Evolutionary conservation across 2,888 invertebrate genomes (phyloP).

Genomic region (Leptinotarsa rubiginosa): DNA sequence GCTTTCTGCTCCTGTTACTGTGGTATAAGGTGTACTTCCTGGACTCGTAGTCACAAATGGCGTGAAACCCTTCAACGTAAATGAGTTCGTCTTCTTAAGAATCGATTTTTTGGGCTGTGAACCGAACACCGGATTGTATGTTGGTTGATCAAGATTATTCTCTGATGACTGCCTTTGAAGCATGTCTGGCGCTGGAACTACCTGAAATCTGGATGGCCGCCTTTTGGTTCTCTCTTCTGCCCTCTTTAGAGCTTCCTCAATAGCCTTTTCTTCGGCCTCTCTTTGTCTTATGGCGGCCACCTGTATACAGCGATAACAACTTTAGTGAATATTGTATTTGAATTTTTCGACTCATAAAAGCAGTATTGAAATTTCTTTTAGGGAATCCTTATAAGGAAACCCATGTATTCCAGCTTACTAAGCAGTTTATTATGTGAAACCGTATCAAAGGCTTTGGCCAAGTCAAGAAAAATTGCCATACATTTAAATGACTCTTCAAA

Average conservation of each 20-base stretch:
- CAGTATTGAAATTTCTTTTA: too few relatives aligned
- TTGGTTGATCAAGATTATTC: slow-evolving; percentile 64
- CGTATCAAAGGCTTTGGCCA: too few relatives aligned
- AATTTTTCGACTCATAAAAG: too few relatives aligned
- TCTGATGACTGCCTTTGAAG: slow-evolving; percentile 65
- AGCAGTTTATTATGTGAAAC: too few relatives aligned
- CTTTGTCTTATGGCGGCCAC: slow-evolving; percentile 67
- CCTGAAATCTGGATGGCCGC: slow-evolving; percentile 78
- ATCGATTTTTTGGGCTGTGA: slow-evolving; percentile 82
- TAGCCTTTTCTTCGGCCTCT: slow-evolving; percentile 65
- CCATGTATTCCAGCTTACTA: too few relatives aligned
- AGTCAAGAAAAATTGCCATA: too few relatives aligned
- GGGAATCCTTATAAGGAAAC: too few relatives aligned
- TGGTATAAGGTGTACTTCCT: slow-evolving; percentile 77
- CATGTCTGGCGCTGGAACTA: slow-evolving; percentile 86
- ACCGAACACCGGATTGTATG: slow-evolving; percentile 66
- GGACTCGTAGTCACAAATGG: slow-evolving; percentile 71
- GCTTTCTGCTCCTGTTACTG: slow-evolving; percentile 90
- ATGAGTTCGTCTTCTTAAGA: slow-evolving; percentile 92
- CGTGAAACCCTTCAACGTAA: slow-evolving; percentile 74
- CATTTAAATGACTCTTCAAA: too few relatives aligned
- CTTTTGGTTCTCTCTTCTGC: slow-evolving; percentile 68
- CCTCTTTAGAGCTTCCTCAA: slow-evolving; percentile 70
- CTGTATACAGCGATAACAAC: slow-evolving; percentile 24
- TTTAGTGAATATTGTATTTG: too few relatives aligned